Base-by-base conservation (phyloP, 2,113 vertebrate genomes). In the Urocitellus parryii region DNA sequence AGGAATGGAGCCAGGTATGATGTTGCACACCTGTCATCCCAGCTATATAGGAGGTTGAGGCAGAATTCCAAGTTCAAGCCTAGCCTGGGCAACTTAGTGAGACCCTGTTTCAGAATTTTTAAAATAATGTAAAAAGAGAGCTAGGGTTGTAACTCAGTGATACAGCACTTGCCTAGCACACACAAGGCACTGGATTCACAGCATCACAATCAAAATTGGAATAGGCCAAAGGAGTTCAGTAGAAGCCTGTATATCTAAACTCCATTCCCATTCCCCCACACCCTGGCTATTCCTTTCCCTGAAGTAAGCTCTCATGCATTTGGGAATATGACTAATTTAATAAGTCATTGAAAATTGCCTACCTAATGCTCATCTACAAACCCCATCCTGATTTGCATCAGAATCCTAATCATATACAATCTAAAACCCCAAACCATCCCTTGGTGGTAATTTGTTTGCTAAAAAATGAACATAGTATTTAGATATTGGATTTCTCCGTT, bases 391-490 rank as follows among this genome's bases (percentile, higher is more conserved):
- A 76, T 48, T 70, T 25, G 34, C 88, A 88, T 51, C 58, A 81
- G 82, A 90, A 53, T 7, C 32, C 77, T 73, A 56, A 72, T 77
- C 34, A 70, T 72, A n/a, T 65, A 70, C n/a, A 78, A 51, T 96
- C 88, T 83, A 91, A 88, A 81, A 72, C 70, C 63, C 82, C 70
- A 94, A 94, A 56, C 29, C 53, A 92, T 79, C 58, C 79, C 32
- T 58, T 85, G 14, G 27, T 74, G 37, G 27, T 51, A 67, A 45
- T 81, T 84, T 76, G 20, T 72, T 63, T 78, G 29, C 10, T 53
- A 53, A 29, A 20, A 34, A 53, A 11, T 45, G 61, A 81, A 82
- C 32, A 83, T 24, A 85, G 63, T 79, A 67, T 67, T 74, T 25
- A 45, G 53, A 58, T 80, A 39, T 27, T 68, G 68, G 17, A 96